These are phyloP conservation scores for Globodera rostochiensis DNA, from an alignment of 1,140 invertebrate species.

Conservation along the genomic window DNA sequence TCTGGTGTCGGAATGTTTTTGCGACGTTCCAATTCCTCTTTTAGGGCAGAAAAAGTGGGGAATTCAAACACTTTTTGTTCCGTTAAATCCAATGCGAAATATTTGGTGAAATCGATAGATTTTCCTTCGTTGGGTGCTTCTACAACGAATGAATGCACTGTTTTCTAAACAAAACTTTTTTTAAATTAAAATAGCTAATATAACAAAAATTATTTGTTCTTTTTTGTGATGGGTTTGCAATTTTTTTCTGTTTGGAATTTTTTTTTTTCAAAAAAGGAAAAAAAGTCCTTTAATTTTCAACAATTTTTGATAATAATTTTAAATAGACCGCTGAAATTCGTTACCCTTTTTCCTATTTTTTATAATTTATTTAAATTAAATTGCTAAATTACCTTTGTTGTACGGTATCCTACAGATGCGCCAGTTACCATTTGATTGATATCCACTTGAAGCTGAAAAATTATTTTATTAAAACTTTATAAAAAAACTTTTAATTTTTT, in stretches of 20 bases:
- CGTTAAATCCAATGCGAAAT: neutral
- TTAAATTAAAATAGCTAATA: no score
- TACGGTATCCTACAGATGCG: neutral
- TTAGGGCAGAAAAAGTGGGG: neutral
- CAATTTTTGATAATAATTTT: no score
- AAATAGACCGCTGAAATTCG: no score
- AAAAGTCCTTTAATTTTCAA: no score
- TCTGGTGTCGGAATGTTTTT: neutral
- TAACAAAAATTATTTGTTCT: no score
- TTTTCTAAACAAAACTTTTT: neutral
- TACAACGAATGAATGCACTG: neutral
- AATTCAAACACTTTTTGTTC: neutral
- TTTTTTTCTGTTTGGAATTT: no score
- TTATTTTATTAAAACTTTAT: neutral
- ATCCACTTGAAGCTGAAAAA: neutral
- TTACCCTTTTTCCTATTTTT: no score
- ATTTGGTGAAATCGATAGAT: neutral
- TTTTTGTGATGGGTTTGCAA: no score
- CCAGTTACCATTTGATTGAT: neutral
- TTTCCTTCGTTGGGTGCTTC: neutral
- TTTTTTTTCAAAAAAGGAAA: no score
- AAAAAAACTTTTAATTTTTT: neutral
- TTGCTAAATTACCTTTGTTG: neutral
- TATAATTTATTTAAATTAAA: no score
- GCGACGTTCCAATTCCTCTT: neutral